Conservation (phyloP, 2,797 vertebrate species). For the Hybognathus amarus region DNA sequence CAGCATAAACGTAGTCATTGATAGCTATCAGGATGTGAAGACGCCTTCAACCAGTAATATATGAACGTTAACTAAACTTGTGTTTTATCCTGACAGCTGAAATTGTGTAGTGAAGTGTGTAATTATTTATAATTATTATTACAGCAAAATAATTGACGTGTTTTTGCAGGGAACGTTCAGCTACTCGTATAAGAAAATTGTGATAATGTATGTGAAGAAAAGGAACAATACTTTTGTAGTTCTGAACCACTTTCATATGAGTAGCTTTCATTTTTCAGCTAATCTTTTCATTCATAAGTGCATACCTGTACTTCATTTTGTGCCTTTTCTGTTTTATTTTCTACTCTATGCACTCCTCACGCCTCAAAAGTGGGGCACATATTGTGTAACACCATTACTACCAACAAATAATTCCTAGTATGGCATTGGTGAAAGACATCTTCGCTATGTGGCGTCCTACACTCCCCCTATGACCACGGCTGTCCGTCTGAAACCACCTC, state of each 20-base stretch:
- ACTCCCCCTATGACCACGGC: constrained; percentile 13
- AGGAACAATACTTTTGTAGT: not conserved
- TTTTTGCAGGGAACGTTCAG: too few relatives aligned
- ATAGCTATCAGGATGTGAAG: too few relatives aligned
- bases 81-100: too few relatives aligned
- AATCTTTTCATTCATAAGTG: not conserved
- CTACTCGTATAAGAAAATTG: too few relatives aligned
- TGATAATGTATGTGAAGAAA: not conserved
- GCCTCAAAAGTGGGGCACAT: not conserved
- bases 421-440: constrained; percentile 29
- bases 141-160: too few relatives aligned
- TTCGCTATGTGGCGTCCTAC: constrained; percentile 20
- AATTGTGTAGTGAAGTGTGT: too few relatives aligned
- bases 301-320: not conserved
- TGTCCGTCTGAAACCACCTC: constrained; percentile 22
- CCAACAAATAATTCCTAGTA: constrained; percentile 40
- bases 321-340: constrained; percentile 1
- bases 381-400: constrained; percentile 22
- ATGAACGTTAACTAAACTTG: too few relatives aligned
- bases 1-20: too few relatives aligned
- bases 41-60: too few relatives aligned
- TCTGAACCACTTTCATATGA: not conserved
- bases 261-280: not conserved
- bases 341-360: not conserved
- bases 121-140: too few relatives aligned